Percentiles rank a stretch among this genome's conserved stretches.
Conservation (phyloP, 2,888 invertebrate species). For the Nymphalis urticae region DNA sequence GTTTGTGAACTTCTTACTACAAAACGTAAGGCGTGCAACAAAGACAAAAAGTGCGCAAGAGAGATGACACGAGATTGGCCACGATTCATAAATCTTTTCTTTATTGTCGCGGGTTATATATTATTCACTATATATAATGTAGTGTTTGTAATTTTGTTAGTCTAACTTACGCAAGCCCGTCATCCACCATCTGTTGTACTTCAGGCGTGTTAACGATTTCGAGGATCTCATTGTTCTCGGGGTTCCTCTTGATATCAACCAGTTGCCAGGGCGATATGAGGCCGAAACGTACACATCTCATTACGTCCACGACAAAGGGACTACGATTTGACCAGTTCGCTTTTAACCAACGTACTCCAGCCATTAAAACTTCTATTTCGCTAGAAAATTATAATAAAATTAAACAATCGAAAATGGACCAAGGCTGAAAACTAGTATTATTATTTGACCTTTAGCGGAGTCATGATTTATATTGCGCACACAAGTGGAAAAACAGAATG, state of each 20-base stretch:
- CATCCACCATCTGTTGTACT: slow-evolving; percentile 89
- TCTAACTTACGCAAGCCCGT: slow-evolving; percentile 86
- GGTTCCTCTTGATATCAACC: slow-evolving; percentile 88
- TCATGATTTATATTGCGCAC: too few species aligned
- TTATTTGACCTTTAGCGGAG: too few species aligned
- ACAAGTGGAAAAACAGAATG: too few species aligned
- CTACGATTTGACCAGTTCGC: slow-evolving; percentile 85
- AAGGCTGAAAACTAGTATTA: too few species aligned
- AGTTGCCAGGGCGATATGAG: slow-evolving; percentile 90
- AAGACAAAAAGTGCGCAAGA: too few species aligned
- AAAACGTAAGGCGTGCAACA: too few species aligned
- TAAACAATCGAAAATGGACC: neutral
- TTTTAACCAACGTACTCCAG: slow-evolving; percentile 89
- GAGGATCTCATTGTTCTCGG: slow-evolving; percentile 86
- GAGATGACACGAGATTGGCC: too few species aligned
- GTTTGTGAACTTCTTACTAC: too few species aligned
- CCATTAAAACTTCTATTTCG: slow-evolving; percentile 90
- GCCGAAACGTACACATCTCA: slow-evolving; percentile 88
- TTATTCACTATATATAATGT: neutral
- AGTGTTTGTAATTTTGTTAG: neutral
- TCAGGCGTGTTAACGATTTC: slow-evolving; percentile 85
- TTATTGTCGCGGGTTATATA: too few species aligned
- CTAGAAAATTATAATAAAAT: slow-evolving; percentile 42
- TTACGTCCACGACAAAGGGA: slow-evolving; percentile 80
- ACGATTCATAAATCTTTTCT: too few species aligned